Percentiles rank a stretch among this genome's conserved stretches.
Evolutionary conservation across 2,888 invertebrate genomes (phyloP).

Genomic region (Phyto melanocephala): DNA sequence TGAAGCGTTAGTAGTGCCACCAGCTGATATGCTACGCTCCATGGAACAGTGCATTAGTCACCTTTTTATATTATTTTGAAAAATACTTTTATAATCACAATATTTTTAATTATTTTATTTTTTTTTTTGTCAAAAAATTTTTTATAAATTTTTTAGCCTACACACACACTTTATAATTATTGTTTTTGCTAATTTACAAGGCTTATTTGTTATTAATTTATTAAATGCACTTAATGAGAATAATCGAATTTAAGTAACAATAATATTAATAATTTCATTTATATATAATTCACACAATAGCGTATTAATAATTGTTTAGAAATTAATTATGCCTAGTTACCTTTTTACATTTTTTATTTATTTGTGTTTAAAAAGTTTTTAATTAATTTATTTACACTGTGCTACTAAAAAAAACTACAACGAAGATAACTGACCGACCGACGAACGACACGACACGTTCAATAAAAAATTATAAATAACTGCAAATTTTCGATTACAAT

Average conservation of each 20-base stretch:
- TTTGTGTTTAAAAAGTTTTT: not conserved
- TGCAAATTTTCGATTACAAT: slow-evolving; percentile 41
- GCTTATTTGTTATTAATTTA: not conserved
- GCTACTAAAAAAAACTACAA: not conserved
- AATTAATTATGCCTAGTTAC: too few relatives aligned
- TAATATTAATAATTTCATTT: too few relatives aligned
- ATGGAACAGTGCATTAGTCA: slow-evolving; percentile 85
- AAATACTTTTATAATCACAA: too few relatives aligned
- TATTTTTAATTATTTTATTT: too few relatives aligned
- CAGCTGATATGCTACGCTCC: slow-evolving; percentile 87
- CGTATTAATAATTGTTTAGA: too few relatives aligned
- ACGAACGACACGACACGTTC: slow-evolving; percentile 35
- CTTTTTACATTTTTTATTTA: too few relatives aligned
- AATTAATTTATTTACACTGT: not conserved
- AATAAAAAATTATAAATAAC: not conserved
- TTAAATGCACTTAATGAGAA: slow-evolving; percentile 30
- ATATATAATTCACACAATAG: too few relatives aligned
- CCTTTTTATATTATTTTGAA: slow-evolving; percentile 49
- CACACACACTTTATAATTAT: slow-evolving; percentile 56
- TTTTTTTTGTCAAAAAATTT: too few relatives aligned
- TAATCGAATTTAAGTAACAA: too few relatives aligned
- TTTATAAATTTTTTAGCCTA: not conserved
- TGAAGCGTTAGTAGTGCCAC: slow-evolving; percentile 85
- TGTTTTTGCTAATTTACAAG: not conserved
- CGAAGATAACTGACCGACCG: slow-evolving; percentile 42